Percentiles rank a stretch among this genome's conserved stretches.
Conservation (phyloP, 2,113 vertebrate genomes). For the Pseudorectes ferrugineus region DNA sequence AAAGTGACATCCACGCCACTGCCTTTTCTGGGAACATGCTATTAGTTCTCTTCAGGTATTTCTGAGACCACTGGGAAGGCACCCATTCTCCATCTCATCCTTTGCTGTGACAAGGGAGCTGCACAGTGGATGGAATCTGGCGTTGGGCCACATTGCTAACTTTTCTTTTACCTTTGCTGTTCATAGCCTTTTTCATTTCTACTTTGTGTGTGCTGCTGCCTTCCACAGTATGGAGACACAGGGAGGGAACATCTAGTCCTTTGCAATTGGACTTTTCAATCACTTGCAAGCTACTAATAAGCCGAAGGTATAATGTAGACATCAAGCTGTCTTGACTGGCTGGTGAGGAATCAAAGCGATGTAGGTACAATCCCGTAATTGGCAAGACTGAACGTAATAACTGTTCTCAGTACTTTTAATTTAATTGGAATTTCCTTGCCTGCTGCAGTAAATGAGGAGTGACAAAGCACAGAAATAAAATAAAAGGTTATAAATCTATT, state of each 20-base stretch:
- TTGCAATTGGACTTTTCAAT: constrained; percentile 52
- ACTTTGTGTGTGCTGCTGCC: constrained; percentile 19
- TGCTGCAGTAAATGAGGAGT: constrained; percentile 55
- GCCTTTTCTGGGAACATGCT: not conserved
- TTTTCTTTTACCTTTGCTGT: not conserved
- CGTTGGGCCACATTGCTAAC: not conserved
- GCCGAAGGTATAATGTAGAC: constrained; percentile 54
- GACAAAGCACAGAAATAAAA: constrained; percentile 55
- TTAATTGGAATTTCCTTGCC: constrained; percentile 63
- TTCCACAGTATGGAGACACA: not conserved
- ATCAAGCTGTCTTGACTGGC: constrained; percentile 66
- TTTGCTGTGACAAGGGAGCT: not conserved
- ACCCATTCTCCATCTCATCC: not conserved
- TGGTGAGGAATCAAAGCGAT: constrained; percentile 45
- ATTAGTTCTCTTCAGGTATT: not conserved
- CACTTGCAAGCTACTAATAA: constrained; percentile 55
- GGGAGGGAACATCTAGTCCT: constrained; percentile 40
- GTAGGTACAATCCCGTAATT: constrained; percentile 58
- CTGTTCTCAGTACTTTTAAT: constrained; percentile 57
- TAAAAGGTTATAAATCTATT: constrained; percentile 49
- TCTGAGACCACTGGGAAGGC: not conserved
- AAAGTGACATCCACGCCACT: not conserved
- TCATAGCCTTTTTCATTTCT: constrained; percentile 7
- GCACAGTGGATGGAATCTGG: not conserved
- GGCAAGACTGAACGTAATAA: constrained; percentile 60